Conservation (phyloP, 2,797 vertebrate genomes). For the Gallinago solitaria region DNA sequence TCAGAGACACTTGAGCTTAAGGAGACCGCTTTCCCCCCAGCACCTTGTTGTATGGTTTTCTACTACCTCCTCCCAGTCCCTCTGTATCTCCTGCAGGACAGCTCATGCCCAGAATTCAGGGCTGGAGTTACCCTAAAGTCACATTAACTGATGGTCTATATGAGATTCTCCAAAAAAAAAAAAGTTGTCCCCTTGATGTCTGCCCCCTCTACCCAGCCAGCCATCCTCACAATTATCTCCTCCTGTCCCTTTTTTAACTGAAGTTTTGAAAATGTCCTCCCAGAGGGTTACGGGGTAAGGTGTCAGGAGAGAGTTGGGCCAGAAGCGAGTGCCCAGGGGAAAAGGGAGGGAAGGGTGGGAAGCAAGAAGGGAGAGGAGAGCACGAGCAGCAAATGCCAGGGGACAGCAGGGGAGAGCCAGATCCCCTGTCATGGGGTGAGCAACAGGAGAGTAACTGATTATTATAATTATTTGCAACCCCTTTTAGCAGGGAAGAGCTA, state of each 20-base stretch:
- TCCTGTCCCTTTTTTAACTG: neutral
- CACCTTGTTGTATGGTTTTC: neutral
- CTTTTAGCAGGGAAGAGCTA: neutral
- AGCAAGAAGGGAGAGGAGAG: neutral
- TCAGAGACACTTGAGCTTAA: neutral
- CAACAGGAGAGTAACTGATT: conserved; percentile 8
- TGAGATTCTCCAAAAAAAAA: neutral
- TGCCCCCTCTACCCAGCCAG: neutral
- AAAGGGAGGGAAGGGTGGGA: neutral
- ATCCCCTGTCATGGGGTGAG: neutral
- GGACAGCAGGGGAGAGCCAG: neutral
- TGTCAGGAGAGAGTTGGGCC: too few species aligned
- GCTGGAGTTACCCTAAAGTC: neutral
- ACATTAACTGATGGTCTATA: neutral
- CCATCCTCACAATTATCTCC: neutral
- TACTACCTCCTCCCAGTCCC: neutral
- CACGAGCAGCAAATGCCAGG: neutral
- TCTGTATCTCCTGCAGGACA: neutral
- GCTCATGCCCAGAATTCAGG: neutral
- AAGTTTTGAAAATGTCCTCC: neutral
- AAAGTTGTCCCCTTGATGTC: neutral
- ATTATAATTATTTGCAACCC: conserved; percentile 14
- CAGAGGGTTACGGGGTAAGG: accelerated
- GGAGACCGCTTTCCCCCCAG: neutral
- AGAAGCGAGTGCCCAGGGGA: neutral